A percentile compares a stretch with the other conserved stretches of the same genome.
Conservation (phyloP, 1,140 invertebrate species). For the Drosophila burlai region DNA sequence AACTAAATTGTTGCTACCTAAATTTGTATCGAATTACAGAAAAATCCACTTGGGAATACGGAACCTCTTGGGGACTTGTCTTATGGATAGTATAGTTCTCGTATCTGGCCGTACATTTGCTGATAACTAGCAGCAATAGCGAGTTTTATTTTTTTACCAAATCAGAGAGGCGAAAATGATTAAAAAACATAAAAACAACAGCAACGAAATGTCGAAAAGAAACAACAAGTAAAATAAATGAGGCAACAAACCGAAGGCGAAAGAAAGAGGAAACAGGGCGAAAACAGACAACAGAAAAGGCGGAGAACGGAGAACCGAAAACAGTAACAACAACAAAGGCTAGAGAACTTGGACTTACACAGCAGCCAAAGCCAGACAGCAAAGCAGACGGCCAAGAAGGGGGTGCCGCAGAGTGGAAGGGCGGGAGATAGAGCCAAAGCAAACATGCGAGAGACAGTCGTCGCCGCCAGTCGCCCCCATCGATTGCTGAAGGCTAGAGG, state of each 20-base stretch:
- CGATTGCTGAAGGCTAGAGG: conserved; percentile 55
- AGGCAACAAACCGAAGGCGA: conserved; percentile 66
- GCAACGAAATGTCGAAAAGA: conserved; percentile 46
- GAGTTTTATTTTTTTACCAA: conserved; percentile 37
- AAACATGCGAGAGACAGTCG: conserved; percentile 45
- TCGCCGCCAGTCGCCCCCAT: conserved; percentile 30
- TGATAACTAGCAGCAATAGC: conserved; percentile 32
- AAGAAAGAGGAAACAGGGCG: conserved; percentile 39
- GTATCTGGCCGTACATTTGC: conserved; percentile 19
- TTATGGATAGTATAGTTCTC: conserved; percentile 1
- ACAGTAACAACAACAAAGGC: conserved; percentile 54
- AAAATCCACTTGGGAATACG: conserved; percentile 3
- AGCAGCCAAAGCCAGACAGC: conserved; percentile 63
- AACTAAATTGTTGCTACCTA: background rate
- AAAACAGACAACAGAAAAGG: conserved; percentile 53
- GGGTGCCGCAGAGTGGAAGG: conserved; percentile 16
- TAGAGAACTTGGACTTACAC: conserved; percentile 73
- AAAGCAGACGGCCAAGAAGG: conserved; percentile 29
- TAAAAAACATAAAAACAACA: conserved; percentile 60
- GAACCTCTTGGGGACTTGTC: background rate
- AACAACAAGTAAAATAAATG: conserved; percentile 73
- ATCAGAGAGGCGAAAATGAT: conserved; percentile 69
- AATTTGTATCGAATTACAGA: background rate
- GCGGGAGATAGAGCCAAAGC: conserved; percentile 35
- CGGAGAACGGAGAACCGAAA: conserved; percentile 33